phyloP scores from a whole-genome alignment of 1,140 invertebrate species.

The Araneus ventricosus region DNA sequence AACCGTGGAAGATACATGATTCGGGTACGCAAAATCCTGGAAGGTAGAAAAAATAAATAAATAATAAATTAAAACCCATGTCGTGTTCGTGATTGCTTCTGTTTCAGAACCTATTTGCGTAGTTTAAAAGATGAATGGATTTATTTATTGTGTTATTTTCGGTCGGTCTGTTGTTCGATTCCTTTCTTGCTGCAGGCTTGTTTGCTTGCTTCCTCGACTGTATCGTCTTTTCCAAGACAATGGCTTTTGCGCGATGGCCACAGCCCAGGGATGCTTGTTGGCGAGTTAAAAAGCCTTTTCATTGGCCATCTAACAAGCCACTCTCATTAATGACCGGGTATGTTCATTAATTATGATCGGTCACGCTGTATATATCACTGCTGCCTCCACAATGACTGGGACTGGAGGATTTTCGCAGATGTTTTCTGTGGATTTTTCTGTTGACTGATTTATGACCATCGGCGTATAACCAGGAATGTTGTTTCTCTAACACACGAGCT shows the following conservation, averaged over 20 bases:
- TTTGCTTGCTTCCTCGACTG: slow-evolving; percentile 68
- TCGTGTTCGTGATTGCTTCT: slow-evolving; percentile 73
- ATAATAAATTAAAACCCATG: slow-evolving; percentile 68
- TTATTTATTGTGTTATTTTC: slow-evolving; percentile 72
- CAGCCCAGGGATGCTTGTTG: slow-evolving; percentile 31
- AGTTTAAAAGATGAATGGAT: slow-evolving; percentile 72
- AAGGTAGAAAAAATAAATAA: slow-evolving; percentile 42
- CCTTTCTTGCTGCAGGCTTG: slow-evolving; percentile 17
- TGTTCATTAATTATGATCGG: slow-evolving; percentile 73
- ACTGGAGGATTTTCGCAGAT: slow-evolving; percentile 20
- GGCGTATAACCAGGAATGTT: slow-evolving; percentile 48
- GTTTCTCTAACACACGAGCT: neutral
- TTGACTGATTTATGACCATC: slow-evolving; percentile 54
- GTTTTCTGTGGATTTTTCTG: slow-evolving; percentile 42
- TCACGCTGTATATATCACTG: slow-evolving; percentile 70
- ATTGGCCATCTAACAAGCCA: slow-evolving; percentile 70
- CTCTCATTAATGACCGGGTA: slow-evolving; percentile 69
- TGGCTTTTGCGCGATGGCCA: slow-evolving; percentile 10
- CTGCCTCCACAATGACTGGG: slow-evolving; percentile 54
- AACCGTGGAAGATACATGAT: slow-evolving; percentile 72
- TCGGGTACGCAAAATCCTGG: slow-evolving; percentile 62
- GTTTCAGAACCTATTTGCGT: slow-evolving; percentile 72
- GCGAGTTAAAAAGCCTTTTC: slow-evolving; percentile 60
- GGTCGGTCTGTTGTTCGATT: slow-evolving; percentile 12
- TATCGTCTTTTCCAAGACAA: slow-evolving; percentile 52